Conservation (phyloP, 2,113 vertebrate species). For the Sinocyclocheilus rhinocerous region DNA sequence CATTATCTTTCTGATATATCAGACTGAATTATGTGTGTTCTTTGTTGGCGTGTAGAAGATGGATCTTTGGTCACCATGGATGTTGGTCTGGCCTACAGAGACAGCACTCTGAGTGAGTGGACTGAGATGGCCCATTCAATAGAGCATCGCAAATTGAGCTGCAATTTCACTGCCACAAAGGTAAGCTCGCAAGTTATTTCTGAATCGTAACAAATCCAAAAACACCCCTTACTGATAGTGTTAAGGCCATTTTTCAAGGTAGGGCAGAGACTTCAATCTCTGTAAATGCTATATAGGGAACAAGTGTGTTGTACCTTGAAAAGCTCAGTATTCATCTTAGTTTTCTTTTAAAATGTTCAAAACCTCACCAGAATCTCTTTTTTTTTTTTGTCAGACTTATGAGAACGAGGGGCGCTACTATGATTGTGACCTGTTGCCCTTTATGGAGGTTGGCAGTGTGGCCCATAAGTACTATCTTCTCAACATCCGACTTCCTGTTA, state of each 20-base stretch:
- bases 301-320: not conserved
- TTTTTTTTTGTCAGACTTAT: constrained; percentile 71
- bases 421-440: constrained; percentile 90
- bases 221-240: not conserved
- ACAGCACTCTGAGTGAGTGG: constrained; percentile 83
- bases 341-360: not conserved
- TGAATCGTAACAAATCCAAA: not conserved
- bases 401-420: constrained; percentile 93
- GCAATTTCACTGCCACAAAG: constrained; percentile 85
- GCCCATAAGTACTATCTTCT: constrained; percentile 96
- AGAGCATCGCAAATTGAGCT: constrained; percentile 90
- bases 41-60: constrained; percentile 75
- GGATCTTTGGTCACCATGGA: constrained; percentile 87
- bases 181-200: constrained; percentile 67
- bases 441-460: constrained; percentile 95
- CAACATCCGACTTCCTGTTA: constrained; percentile 93
- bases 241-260: not conserved
- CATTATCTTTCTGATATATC: not conserved
- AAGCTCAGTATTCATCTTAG: not conserved
- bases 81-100: constrained; percentile 89
- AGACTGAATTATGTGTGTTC: constrained; percentile 5
- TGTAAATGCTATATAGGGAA: not conserved
- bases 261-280: no score
- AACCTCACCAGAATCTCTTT: not conserved
- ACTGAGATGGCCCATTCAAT: constrained; percentile 87